phyloP scores from a whole-genome alignment of 2,888 invertebrate species.

The Lordiphosa fenestrarum region DNA sequence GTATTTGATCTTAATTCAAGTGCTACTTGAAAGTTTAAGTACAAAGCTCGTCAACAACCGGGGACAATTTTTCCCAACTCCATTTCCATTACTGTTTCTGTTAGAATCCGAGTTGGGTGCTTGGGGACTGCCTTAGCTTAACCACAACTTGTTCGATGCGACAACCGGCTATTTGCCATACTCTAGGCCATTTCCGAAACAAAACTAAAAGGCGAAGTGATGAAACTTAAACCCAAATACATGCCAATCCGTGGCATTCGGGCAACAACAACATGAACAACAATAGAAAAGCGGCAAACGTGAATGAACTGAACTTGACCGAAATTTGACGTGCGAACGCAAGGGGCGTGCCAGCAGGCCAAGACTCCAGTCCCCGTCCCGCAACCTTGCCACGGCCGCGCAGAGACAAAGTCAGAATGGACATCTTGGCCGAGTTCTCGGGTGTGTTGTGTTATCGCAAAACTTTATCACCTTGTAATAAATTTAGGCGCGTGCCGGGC shows the following conservation, averaged over 20 bases:
- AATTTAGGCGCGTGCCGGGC: conserved; percentile 57
- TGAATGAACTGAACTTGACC: conserved; percentile 38
- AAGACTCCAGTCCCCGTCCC: background rate
- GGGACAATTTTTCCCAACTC: too few relatives aligned
- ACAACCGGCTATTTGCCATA: background rate
- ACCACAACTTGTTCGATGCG: too few relatives aligned
- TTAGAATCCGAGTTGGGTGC: too few relatives aligned
- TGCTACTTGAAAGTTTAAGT: too few relatives aligned
- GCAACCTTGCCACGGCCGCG: conserved; percentile 6
- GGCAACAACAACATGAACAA: conserved; percentile 5
- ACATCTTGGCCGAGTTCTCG: conserved; percentile 8
- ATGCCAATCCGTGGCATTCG: background rate
- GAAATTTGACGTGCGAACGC: conserved; percentile 23
- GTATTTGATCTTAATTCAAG: too few relatives aligned
- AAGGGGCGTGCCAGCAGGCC: conserved; percentile 17
- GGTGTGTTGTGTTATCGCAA: conserved; percentile 56
- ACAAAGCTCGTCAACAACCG: too few relatives aligned
- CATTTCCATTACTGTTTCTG: too few relatives aligned
- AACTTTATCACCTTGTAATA: conserved; percentile 63
- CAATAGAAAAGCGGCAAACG: conserved; percentile 13
- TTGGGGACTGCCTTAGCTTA: too few relatives aligned
- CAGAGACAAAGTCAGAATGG: conserved; percentile 10
- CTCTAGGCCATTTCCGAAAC: background rate
- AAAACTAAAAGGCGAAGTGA: background rate
- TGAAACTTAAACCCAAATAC: conserved; percentile 14